Evolutionary conservation across 2,113 vertebrate genomes (phyloP).

Genomic region (Poecilia latipinna): DNA sequence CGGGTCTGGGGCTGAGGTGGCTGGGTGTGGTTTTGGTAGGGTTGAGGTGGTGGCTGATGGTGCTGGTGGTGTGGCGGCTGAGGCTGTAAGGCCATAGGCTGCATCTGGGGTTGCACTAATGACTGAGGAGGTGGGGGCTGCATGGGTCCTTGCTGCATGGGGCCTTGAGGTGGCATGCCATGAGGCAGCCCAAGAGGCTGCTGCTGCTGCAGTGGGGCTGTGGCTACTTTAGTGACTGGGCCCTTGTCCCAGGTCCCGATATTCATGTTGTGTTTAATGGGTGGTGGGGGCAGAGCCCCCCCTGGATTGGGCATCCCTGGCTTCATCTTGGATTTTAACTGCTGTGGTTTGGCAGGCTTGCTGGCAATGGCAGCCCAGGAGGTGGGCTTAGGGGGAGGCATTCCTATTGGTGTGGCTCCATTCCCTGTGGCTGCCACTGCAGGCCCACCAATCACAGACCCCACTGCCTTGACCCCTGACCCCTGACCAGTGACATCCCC

Average conservation of each 20-base stretch:
- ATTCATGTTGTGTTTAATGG: constrained; percentile 98
- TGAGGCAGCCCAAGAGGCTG: constrained; percentile 68
- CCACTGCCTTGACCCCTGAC: constrained; percentile 89
- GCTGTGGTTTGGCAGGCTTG: constrained; percentile 91
- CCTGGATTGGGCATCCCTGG: constrained; percentile 84
- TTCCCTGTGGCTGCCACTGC: constrained; percentile 86
- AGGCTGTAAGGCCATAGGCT: constrained; percentile 85
- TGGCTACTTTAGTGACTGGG: constrained; percentile 84
- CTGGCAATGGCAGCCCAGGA: constrained; percentile 97
- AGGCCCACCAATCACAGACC: constrained; percentile 89
- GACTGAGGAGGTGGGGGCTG: constrained; percentile 80
- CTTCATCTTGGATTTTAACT: constrained; percentile 91
- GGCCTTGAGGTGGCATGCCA: constrained; percentile 64
- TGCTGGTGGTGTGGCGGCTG: constrained; percentile 75
- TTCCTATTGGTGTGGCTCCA: constrained; percentile 84
- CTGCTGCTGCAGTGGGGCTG: constrained; percentile 69
- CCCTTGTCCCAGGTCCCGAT: constrained; percentile 98
- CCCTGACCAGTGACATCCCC: constrained; percentile 84
- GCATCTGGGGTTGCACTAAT: constrained; percentile 85
- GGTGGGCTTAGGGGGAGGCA: constrained; percentile 90
- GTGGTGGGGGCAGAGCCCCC: constrained; percentile 86
- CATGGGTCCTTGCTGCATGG: constrained; percentile 74
- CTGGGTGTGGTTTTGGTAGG: constrained; percentile 88
- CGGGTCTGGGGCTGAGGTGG: constrained; percentile 85
- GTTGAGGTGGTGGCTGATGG: constrained; percentile 82